Base-by-base conservation (phyloP, 1,140 invertebrate species). In the Bradynema listronoti region DNA sequence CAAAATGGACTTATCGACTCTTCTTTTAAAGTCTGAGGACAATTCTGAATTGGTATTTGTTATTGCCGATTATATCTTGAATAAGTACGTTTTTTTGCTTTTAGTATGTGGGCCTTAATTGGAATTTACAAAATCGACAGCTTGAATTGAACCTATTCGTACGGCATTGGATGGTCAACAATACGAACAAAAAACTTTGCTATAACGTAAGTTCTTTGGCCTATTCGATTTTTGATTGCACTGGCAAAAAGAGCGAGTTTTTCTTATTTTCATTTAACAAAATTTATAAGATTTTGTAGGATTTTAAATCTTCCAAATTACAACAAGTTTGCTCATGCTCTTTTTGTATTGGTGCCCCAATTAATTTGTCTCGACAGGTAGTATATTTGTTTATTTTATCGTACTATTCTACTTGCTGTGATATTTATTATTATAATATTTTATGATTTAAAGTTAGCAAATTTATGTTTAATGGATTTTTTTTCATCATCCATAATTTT, bases 141-240 rank as follows among this genome's bases (percentile, higher is more conserved):
- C 73, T 86, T 0, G 80, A 86, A 42, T 82, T 91, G 75, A 85
- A 87, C 0, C 78, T 97, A 0, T 97, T 90, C 77, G 90, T 88
- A 77, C 94, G 93, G 5, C 98, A 94, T 80, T 98, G 93, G 92
- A 91, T 98, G 88, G 82, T 98, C 5, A 99, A 99, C 79, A 92
- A 93, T 79, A 96, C 94, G 14, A 88, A 87, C 22, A 81, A 87
- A 53, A 85, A 85, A 77, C 79, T 98, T 0, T 85, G 84, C 14
- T 96, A 97, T 74, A 86, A 87, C 83, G 89, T 93, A 81, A 84
- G 85, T 57, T 30, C 4, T 7, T 66, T 63, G 6, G 19, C 7
- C 22, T 47, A 22, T 14, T 60, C 14, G 19, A 30, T 9, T 6
- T 63, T 58, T 4, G n/a, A n/a, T n/a, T n/a, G n/a, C n/a, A n/a